phyloP scores from a whole-genome alignment of 2,888 invertebrate genomes.

The Piscicola geometra region DNA sequence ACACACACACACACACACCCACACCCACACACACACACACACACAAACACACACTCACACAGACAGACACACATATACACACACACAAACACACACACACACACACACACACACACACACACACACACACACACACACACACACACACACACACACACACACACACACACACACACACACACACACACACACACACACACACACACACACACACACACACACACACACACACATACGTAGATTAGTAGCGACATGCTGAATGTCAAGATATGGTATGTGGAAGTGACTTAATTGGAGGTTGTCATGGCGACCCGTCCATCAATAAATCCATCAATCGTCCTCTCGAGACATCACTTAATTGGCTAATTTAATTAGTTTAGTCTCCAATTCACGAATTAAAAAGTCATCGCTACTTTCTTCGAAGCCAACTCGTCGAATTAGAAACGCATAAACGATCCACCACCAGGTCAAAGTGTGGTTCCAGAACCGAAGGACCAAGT shows the following conservation, averaged over 20 bases:
- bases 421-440: neutral
- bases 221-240: slow-evolving; percentile 5
- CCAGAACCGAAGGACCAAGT: slow-evolving; percentile 40
- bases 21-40: no score
- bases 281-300: no score
- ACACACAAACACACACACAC: neutral
- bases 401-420: neutral
- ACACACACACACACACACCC: no score
- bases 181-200: slow-evolving; percentile 13
- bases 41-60: no score
- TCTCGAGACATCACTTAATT: no score
- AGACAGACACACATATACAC: no score
- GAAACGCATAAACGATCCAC: neutral
- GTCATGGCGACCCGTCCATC: no score
- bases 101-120: slow-evolving; percentile 17
- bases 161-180: slow-evolving; percentile 14
- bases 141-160: slow-evolving; percentile 17
- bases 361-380: no score
- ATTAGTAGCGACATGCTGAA: neutral
- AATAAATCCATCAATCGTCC: no score
- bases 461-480: slow-evolving; percentile 41
- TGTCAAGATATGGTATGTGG: no score
- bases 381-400: slow-evolving; percentile 13
- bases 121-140: slow-evolving; percentile 14
- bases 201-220: slow-evolving; percentile 13